Conservation (phyloP, 2,113 vertebrate species). For the Dolichotis patagonum region DNA sequence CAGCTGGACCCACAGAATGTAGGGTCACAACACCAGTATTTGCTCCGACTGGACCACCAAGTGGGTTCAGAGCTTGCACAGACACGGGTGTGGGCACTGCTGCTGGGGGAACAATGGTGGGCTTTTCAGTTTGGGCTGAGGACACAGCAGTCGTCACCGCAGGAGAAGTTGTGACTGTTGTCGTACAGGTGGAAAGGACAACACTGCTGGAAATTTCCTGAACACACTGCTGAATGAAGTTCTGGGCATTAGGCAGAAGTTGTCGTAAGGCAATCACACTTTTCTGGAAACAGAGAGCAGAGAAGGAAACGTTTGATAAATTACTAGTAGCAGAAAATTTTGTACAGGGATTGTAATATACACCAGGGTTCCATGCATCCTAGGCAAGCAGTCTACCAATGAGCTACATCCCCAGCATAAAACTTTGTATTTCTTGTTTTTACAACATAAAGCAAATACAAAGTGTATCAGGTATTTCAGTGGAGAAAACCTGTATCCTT, state of each 20-base stretch:
- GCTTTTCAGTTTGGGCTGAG: slow-evolving; percentile 63
- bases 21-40: slow-evolving; percentile 61
- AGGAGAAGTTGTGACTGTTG: slow-evolving; percentile 42
- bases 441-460: not conserved
- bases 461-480: not conserved
- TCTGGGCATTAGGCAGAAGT: slow-evolving; percentile 91
- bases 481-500: not conserved
- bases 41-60: slow-evolving; percentile 34
- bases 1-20: slow-evolving; percentile 35
- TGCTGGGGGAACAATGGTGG: slow-evolving; percentile 48
- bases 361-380: not conserved
- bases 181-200: slow-evolving; percentile 19
- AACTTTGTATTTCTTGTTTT: not conserved
- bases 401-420: not conserved
- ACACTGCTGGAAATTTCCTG: slow-evolving; percentile 81
- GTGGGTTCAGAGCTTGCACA: slow-evolving; percentile 43
- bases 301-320: not conserved
- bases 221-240: slow-evolving; percentile 94
- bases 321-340: not conserved
- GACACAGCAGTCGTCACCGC: slow-evolving; percentile 57
- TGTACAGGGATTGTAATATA: not conserved
- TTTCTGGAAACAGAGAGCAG: slow-evolving; percentile 87
- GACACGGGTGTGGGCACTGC: slow-evolving; percentile 54
- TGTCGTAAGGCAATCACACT: slow-evolving; percentile 93
- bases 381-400: not conserved